Evolutionary conservation across 1,140 invertebrate species (phyloP).

Genomic region (Drosophila elegans): DNA sequence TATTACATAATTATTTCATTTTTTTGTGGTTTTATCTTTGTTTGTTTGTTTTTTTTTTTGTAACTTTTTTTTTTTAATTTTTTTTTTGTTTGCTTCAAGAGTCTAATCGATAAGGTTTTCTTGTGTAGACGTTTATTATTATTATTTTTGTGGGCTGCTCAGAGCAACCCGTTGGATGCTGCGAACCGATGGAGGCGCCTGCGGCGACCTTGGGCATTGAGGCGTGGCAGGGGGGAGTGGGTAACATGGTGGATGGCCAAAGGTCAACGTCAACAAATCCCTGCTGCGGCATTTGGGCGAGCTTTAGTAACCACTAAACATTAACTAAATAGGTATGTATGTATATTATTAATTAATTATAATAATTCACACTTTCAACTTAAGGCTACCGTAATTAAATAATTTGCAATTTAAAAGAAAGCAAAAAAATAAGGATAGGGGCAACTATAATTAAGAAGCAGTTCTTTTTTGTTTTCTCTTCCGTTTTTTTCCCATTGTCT

Average conservation of each 20-base stretch:
- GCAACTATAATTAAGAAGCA: constrained; percentile 78
- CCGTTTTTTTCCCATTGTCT: constrained; percentile 55
- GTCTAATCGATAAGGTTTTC: constrained; percentile 45
- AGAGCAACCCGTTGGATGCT: constrained; percentile 57
- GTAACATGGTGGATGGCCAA: not conserved
- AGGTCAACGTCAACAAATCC: constrained; percentile 14
- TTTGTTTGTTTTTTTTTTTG: constrained; percentile 35
- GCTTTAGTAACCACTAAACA: constrained; percentile 69
- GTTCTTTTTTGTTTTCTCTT: constrained; percentile 56
- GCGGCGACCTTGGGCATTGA: constrained; percentile 26
- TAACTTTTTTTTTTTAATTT: constrained; percentile 42
- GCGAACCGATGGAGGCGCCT: constrained; percentile 48
- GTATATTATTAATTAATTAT: constrained; percentile 66
- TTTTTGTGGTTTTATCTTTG: constrained; percentile 46
- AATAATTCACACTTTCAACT: constrained; percentile 70
- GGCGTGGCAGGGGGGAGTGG: constrained; percentile 24
- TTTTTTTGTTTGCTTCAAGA: constrained; percentile 50
- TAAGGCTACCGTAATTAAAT: constrained; percentile 75
- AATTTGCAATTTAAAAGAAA: constrained; percentile 75
- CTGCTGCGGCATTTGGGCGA: constrained; percentile 75
- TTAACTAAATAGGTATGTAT: constrained; percentile 67
- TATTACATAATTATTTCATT: constrained; percentile 42
- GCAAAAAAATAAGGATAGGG: constrained; percentile 61
- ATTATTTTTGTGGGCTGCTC: constrained; percentile 46
- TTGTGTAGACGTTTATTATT: constrained; percentile 16